These are phyloP conservation scores for Erebia ligea DNA, from an alignment of 2,888 invertebrate species.

Conservation along the genomic window DNA sequence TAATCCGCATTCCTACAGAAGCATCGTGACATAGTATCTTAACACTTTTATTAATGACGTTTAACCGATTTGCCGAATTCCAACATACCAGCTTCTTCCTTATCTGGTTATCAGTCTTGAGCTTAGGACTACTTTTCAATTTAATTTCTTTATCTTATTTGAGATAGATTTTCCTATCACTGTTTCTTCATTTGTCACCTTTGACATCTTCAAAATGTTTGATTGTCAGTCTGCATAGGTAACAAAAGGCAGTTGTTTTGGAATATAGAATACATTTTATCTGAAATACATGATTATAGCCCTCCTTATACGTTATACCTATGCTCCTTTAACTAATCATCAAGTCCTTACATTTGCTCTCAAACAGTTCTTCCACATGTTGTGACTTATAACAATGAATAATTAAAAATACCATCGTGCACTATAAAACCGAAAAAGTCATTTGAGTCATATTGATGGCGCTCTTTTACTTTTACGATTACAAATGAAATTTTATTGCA, in stretches of 20 bases:
- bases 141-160: background rate
- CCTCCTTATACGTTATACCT: background rate
- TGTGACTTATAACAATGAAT: conserved; percentile 3
- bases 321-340: background rate
- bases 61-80: conserved; percentile 4
- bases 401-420: conserved; percentile 41
- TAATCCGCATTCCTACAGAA: conserved; percentile 34
- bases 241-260: background rate
- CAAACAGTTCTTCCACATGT: conserved; percentile 1
- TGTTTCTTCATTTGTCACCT: background rate
- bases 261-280: background rate
- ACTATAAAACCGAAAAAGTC: conserved; percentile 64
- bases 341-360: background rate
- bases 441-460: conserved; percentile 61
- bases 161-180: background rate
- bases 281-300: background rate
- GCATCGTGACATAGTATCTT: conserved; percentile 1
- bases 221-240: too few species aligned
- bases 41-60: conserved; percentile 1
- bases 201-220: background rate
- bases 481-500: conserved; percentile 55
- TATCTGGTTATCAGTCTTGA: background rate
- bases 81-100: background rate
- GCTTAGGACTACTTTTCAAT: background rate
- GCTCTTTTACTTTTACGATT: conserved; percentile 64